Conservation (phyloP, 1,140 invertebrate species). For the Homalodisca vitripennis region DNA sequence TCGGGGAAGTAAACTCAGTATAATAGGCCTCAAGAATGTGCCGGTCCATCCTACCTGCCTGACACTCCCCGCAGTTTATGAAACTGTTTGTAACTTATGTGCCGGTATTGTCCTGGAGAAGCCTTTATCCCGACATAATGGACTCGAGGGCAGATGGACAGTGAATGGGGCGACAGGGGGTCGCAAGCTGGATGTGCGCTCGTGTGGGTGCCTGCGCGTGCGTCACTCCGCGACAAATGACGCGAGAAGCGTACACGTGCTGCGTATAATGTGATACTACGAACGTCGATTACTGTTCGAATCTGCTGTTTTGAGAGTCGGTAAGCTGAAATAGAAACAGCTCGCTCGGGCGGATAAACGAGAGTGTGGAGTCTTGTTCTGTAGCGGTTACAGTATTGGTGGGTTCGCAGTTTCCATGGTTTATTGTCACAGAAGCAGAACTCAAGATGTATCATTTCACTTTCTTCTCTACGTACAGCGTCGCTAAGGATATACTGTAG, state of each 20-base stretch:
- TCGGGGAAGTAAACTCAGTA: not conserved
- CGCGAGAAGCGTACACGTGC: not conserved
- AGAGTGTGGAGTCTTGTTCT: too few relatives aligned
- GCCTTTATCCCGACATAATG: constrained; percentile 6
- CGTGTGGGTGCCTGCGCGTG: not conserved
- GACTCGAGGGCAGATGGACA: not conserved
- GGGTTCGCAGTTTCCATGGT: too few relatives aligned
- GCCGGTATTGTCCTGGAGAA: constrained; percentile 2
- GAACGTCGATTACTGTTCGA: too few relatives aligned
- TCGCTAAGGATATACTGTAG: too few relatives aligned
- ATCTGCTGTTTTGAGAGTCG: too few relatives aligned
- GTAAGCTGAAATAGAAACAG: too few relatives aligned
- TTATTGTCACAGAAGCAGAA: too few relatives aligned
- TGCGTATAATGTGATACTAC: too few relatives aligned
- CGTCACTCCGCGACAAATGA: constrained; percentile 1
- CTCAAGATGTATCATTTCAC: too few relatives aligned
- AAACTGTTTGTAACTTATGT: constrained; percentile 20
- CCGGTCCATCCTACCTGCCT: not conserved
- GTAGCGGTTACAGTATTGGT: too few relatives aligned
- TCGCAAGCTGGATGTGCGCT: not conserved
- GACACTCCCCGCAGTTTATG: constrained; percentile 6
- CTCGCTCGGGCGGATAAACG: too few relatives aligned
- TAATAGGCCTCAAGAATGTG: not conserved
- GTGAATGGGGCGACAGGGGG: not conserved
- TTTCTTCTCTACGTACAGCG: too few relatives aligned